Evolutionary conservation across 2,797 vertebrate species (phyloP), one percentile per base, ranked within the genome.

Genomic region (Pterois miles): DNA sequence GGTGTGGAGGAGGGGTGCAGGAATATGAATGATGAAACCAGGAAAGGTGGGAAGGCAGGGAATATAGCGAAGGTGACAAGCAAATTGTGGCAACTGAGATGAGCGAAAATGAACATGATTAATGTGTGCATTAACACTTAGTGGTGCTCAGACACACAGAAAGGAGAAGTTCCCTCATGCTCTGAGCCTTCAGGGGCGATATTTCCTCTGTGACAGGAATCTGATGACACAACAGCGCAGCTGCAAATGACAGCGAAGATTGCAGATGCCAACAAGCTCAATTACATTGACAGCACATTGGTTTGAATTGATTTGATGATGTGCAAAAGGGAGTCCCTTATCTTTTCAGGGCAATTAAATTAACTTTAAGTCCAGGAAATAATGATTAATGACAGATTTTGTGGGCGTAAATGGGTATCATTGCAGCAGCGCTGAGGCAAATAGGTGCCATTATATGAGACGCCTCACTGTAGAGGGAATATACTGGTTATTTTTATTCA

Each of bases 271-370:
- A 84, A 43, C 64, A 68, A 59, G 62, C 58, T 62, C 9, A 65
- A 22, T 76, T 75, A 46, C 31, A 34, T n/a, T 74, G 60, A 74
- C 75, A 72, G 16, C 25, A 46, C 48, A 74, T 66, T 78, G 59
- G 29, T 76, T 83, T 74, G 82, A 85, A 86, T 71, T 84, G 77
- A 87, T 79, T 71, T 84, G 53, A 74, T 82, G 46, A 36, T 50
- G 23, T 72, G 63, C 46, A 84, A 74, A 78, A 6, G 33, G 50
- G 52, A 31, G 14, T 69, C 33, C 62, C 52, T 70, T 66, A 65
- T 84, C 43, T 63, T 71, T 74, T 57, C 38, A 16, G 2, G 4
- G 43, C 11, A 71, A 40, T 58, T 5, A 58, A 52, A 80, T 34
- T 59, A 52, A 84, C n/a, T 6, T 43, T 16, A n/a, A 13, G n/a